Base-by-base conservation (phyloP, 2,888 invertebrate genomes). In the Apamea monoglypha region DNA sequence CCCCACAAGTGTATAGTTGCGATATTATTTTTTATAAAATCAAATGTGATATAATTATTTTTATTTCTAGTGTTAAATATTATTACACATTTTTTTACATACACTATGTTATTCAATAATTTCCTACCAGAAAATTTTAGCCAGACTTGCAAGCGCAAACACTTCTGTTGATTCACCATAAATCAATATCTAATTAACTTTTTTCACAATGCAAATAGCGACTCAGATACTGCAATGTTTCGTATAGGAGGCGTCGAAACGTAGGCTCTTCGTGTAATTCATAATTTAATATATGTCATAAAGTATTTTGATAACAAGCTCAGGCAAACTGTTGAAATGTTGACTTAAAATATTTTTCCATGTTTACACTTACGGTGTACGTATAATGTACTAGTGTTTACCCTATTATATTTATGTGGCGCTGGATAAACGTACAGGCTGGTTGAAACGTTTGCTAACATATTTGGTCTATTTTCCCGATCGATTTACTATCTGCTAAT, bases 41-140 rank as follows among this genome's bases (percentile, higher is more conserved):
- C 89, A 91, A 91, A 92, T 92, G 92, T 92, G 92, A 92, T 92
- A 92, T 90, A 86, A 88, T 91, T 91, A 87, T 90, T 92, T 90
- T 90, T 81, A 89, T 88, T 88, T 88, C 87, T 90, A 91, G 88
- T 90, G 87, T 90, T 90, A 86, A 84, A 87, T 87, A 77, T 88
- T 85, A 80, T 80, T 85, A 75, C 85, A 85, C 78, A 74, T 74
- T 86, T 78, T 78, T 76, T 76, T 80, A 81, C 79, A 81, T 86
- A 68, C 56, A 72, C 71, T 74, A 59, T 83, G 59, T 80, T 85
- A 67, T 72, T 80, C 21, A 59, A 87, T 67, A 6, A 40, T 83
- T 87, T 71, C 25, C 21, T 71, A 50, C 53, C 14, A 71, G 74
- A 82, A 81, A 79, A 56, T 1, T 56, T 77, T 78, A 85, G 40